phyloP scores from a whole-genome alignment of 2,888 invertebrate genomes.

The Idaea dimidiata region DNA sequence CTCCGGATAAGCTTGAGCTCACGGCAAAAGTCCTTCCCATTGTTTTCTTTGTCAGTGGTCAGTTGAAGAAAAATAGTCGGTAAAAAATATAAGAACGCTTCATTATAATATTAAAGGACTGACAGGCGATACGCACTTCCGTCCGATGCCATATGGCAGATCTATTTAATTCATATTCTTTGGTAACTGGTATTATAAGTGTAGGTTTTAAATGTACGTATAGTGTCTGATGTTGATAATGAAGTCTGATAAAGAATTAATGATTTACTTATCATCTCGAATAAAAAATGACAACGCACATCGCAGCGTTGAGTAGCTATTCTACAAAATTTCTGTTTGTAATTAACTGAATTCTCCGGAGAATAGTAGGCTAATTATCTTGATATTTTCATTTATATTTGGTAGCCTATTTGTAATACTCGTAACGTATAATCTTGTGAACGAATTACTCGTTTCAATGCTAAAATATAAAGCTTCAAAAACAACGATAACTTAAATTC shows the following conservation, averaged over 20 bases:
- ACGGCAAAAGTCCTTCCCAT: constrained; percentile 62
- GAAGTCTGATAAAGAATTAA: constrained; percentile 16
- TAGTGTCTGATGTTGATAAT: constrained; percentile 30
- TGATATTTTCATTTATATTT: too few relatives aligned
- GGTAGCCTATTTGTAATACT: too few relatives aligned
- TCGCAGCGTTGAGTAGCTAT: too few relatives aligned
- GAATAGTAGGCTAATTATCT: background rate
- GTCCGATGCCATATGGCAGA: constrained; percentile 67
- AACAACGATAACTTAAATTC: too few relatives aligned
- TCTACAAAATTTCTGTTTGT: background rate
- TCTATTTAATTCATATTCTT: constrained; percentile 35
- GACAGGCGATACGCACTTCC: constrained; percentile 78
- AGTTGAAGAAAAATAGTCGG: constrained; percentile 60
- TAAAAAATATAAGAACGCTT: constrained; percentile 71
- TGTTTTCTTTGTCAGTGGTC: constrained; percentile 76
- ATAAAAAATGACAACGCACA: too few relatives aligned
- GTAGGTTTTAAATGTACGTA: constrained; percentile 33
- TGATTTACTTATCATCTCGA: background rate
- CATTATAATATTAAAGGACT: constrained; percentile 73
- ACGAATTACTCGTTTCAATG: too few relatives aligned
- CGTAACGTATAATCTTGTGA: too few relatives aligned
- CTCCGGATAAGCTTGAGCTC: constrained; percentile 65
- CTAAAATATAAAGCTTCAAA: too few relatives aligned
- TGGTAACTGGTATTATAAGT: constrained; percentile 42
- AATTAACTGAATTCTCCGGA: background rate